Conservation (phyloP, 2,888 invertebrate species). For the Zygothrica quintamaculata region DNA sequence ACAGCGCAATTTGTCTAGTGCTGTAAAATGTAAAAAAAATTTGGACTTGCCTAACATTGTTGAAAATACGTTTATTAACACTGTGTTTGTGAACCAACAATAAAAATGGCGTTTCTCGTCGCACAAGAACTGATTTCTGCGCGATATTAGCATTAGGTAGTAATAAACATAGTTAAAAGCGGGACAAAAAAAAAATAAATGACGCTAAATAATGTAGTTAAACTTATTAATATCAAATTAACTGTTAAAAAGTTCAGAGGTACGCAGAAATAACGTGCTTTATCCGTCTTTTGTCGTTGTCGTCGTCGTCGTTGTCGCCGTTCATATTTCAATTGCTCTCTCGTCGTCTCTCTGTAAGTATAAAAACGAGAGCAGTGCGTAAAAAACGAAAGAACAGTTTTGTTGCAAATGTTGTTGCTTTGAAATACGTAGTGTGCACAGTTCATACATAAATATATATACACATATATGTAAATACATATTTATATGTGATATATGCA, state of each 20-base stretch:
- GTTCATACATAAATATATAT: constrained; percentile 30
- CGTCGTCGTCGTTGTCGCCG: constrained; percentile 31
- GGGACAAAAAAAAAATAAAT: constrained; percentile 22
- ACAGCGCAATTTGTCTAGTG: constrained; percentile 45
- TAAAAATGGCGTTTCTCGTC: constrained; percentile 75
- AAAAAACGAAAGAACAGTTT: constrained; percentile 59
- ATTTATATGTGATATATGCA: constrained; percentile 9
- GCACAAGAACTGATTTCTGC: constrained; percentile 55
- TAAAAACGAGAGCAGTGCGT: constrained; percentile 63
- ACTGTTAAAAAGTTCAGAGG: constrained; percentile 43
- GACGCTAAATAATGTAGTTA: constrained; percentile 56
- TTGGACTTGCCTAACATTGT: constrained; percentile 20
- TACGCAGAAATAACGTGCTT: constrained; percentile 36
- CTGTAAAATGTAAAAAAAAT: constrained; percentile 14
- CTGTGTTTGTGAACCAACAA: constrained; percentile 55
- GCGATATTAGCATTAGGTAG: constrained; percentile 58
- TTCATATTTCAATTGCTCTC: constrained; percentile 47
- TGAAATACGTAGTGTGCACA: constrained; percentile 41
- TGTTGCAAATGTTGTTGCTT: constrained; percentile 53
- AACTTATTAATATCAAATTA: constrained; percentile 32
- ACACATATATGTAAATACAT: constrained; percentile 1
- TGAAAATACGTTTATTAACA: constrained; percentile 31
- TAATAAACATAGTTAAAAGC: constrained; percentile 43
- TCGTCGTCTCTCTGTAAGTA: constrained; percentile 61
- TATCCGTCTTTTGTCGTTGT: constrained; percentile 37